A percentile compares a stretch with the other conserved stretches of the same genome.
phyloP scores from a whole-genome alignment of 2,888 invertebrate genomes.

The Chorisops tibialis region DNA sequence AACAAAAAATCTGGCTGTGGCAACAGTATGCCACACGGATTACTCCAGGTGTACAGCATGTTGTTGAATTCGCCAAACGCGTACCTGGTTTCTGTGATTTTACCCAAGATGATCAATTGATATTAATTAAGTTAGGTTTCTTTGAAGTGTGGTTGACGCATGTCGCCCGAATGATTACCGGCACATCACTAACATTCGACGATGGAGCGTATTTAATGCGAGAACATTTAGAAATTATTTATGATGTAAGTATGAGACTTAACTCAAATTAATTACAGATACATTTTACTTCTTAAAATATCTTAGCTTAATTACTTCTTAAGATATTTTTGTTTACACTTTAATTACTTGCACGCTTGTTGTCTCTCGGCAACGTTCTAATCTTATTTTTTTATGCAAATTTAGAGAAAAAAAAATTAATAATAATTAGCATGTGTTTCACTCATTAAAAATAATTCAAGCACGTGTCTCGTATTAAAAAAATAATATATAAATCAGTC shows the following conservation, averaged over 20 bases:
- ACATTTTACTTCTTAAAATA: too few species aligned
- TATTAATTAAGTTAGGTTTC: conserved; percentile 93
- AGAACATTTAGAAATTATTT: conserved; percentile 80
- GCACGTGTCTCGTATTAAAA: too few species aligned
- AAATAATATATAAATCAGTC: too few species aligned
- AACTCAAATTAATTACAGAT: too few species aligned
- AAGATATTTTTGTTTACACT: too few species aligned
- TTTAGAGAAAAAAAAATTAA: too few species aligned
- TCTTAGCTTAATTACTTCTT: too few species aligned
- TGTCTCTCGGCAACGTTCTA: too few species aligned
- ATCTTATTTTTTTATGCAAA: too few species aligned
- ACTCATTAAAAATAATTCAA: too few species aligned
- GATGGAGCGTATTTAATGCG: conserved; percentile 82
- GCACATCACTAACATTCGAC: conserved; percentile 77
- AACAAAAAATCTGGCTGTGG: conserved; percentile 80
- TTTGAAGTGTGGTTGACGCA: conserved; percentile 94
- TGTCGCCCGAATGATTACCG: conserved; percentile 74
- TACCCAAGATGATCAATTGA: conserved; percentile 93
- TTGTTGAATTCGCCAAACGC: conserved; percentile 94
- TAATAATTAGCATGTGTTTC: too few species aligned
- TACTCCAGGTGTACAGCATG: conserved; percentile 86
- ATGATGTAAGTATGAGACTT: conserved; percentile 79
- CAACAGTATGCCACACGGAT: conserved; percentile 81
- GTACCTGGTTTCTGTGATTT: conserved; percentile 89
- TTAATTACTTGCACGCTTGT: too few species aligned